Conservation (phyloP, 2,113 vertebrate genomes). For the Piaya cayana region DNA sequence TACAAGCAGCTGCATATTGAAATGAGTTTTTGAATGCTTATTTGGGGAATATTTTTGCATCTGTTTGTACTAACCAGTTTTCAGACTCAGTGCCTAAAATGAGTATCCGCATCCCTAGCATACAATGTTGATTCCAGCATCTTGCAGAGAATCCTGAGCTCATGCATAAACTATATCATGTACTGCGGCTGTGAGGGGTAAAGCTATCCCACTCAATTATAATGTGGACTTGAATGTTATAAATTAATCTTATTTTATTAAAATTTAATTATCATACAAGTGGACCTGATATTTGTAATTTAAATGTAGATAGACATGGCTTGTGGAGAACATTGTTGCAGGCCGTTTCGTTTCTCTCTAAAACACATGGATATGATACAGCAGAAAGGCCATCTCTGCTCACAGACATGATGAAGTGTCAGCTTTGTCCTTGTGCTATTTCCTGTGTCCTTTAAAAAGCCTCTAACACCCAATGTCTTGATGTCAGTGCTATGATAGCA, state of each 20-base stretch:
- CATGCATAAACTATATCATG: background rate
- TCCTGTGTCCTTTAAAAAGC: background rate
- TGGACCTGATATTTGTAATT: background rate
- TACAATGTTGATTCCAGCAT: constrained; percentile 29
- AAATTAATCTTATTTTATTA: constrained; percentile 16
- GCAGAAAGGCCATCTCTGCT: background rate
- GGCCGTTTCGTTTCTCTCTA: background rate
- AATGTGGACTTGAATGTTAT: background rate
- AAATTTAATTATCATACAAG: background rate
- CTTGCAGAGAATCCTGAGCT: constrained; percentile 18
- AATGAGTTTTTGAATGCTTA: constrained; percentile 46
- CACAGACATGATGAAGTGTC: background rate
- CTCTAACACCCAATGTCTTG: background rate
- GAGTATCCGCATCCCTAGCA: background rate
- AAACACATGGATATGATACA: background rate
- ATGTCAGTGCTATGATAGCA: background rate
- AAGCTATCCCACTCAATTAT: background rate
- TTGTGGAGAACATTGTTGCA: background rate
- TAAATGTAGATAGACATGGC: background rate
- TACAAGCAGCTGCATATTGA: constrained; percentile 57
- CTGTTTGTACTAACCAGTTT: constrained; percentile 46
- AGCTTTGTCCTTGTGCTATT: background rate
- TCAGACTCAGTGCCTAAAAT: constrained; percentile 20
- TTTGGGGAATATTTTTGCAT: constrained; percentile 67
- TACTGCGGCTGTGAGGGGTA: background rate